Evolutionary conservation across 2,113 vertebrate genomes (phyloP), one percentile per base, ranked within the genome.

Genomic region (Eudyptes chrysolophus): DNA sequence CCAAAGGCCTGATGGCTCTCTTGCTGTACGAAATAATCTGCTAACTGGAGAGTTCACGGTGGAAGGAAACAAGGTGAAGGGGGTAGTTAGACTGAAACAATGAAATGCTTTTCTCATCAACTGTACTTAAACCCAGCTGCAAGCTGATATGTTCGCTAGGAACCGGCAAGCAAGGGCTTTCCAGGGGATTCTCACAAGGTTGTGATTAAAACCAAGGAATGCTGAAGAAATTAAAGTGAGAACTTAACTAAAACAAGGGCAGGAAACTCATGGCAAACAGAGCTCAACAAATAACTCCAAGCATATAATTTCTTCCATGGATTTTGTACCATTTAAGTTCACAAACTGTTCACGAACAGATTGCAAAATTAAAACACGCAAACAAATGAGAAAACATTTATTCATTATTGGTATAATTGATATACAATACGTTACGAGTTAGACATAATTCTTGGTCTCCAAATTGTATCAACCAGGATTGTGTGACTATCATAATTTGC

Each of bases 91-190:
- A 54, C 34, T 79, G 69, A 69, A 95, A 93, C 58, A 85, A 70
- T 68, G 46, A 94, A 93, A 80, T 69, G 79, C 79, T 93, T 96
- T 97, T 89, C 86, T 96, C 79, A 76, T 90, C 58, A 94, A 19
- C 52, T 83, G 46, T 42, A 10, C 42, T 93, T 65, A 82, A 89
- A 87, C 20, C 66, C 74, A 94, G 83, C 54, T 96, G 84, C 75
- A 93, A 80, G 51, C 38, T 83, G 78, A 88, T 87, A 49, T 77
- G 22, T 79, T 62, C 70, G 38, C 68, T 94, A 81, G 71, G 54
- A 94, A 55, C 13, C 4, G 10, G 55, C 74, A 77, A 93, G 38
- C 12, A 40, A 83, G 82, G 78, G 85, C 78, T 85, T 94, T 93
- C 57, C 55, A 90, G 44, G 46, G 54, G 32, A 85, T 70, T 96